Conservation (phyloP, 2,888 invertebrate species). For the Amphiduros pacificus region DNA sequence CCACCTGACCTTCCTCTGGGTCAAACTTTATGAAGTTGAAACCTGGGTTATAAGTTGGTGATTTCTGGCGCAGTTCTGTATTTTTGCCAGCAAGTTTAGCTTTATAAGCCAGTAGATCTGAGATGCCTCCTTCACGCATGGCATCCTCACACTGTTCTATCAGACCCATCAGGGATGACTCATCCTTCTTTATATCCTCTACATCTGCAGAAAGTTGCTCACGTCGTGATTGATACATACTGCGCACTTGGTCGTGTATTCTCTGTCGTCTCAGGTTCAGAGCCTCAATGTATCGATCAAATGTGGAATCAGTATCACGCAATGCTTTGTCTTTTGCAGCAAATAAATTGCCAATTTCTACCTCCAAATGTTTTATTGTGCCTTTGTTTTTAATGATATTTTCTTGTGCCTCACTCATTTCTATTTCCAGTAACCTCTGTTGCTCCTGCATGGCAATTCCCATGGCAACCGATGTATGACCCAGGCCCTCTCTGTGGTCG, state of each 20-base stretch:
- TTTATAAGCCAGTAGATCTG: conserved; percentile 26
- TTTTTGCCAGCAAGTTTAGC: conserved; percentile 22
- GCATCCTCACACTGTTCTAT: conserved; percentile 26
- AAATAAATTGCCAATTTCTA: conserved; percentile 6
- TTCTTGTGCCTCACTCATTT: conserved; percentile 11
- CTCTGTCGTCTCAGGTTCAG: conserved; percentile 10
- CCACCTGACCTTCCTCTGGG: conserved; percentile 12
- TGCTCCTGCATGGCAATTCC: conserved; percentile 10
- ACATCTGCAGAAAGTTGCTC: conserved; percentile 1
- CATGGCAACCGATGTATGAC: neutral
- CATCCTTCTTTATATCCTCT: conserved; percentile 15
- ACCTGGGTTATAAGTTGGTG: neutral
- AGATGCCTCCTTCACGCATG: conserved; percentile 18
- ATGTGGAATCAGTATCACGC: conserved; percentile 2
- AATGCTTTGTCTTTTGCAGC: conserved; percentile 4
- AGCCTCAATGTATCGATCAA: conserved; percentile 11
- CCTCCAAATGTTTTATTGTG: neutral
- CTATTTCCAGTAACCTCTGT: conserved; percentile 4
- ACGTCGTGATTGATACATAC: conserved; percentile 7
- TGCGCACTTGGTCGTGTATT: conserved; percentile 13
- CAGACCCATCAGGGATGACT: conserved; percentile 13
- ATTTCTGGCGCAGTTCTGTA: conserved; percentile 5
- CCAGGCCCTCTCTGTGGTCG: conserved; percentile 33
- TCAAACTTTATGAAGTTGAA: conserved; percentile 21
- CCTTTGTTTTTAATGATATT: conserved; percentile 1